These are phyloP conservation scores for Pandemis corylana DNA, from an alignment of 2,888 invertebrate species.

Conservation along the genomic window DNA sequence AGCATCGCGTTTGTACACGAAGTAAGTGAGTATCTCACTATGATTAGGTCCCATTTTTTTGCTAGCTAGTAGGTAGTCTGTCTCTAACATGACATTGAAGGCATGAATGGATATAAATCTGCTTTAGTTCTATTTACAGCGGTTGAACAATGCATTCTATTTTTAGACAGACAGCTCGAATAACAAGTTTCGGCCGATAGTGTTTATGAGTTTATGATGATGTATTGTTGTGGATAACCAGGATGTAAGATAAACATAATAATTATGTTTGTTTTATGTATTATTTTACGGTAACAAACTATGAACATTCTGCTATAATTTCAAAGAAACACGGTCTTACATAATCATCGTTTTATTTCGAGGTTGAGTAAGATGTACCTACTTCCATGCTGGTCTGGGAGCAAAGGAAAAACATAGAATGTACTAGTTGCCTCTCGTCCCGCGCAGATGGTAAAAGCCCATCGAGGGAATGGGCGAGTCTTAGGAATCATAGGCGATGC, in stretches of 20 bases:
- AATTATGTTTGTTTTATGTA: background rate
- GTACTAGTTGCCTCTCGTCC: too few species aligned
- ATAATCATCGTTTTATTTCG: too few species aligned
- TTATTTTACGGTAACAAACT: too few species aligned
- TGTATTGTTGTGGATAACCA: constrained; percentile 7
- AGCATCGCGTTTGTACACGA: background rate
- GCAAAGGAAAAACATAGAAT: too few species aligned
- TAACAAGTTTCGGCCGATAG: constrained; percentile 22
- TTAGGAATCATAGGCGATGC: too few species aligned
- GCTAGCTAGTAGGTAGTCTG: background rate
- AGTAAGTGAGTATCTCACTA: background rate
- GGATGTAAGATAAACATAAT: background rate
- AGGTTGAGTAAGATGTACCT: too few species aligned
- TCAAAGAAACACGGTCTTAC: too few species aligned
- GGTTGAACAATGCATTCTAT: constrained; percentile 26
- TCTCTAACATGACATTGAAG: constrained; percentile 10
- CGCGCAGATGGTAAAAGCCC: too few species aligned
- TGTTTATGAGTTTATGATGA: constrained; percentile 9
- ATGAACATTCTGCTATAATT: too few species aligned
- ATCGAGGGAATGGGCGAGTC: too few species aligned
- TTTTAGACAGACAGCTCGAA: constrained; percentile 20
- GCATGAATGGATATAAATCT: background rate
- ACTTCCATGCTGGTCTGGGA: too few species aligned
- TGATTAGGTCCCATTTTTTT: background rate
- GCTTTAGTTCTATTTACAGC: constrained; percentile 17